These are phyloP conservation scores for Drosophila anomelani DNA, from an alignment of 2,888 invertebrate species.

Conservation along the genomic window DNA sequence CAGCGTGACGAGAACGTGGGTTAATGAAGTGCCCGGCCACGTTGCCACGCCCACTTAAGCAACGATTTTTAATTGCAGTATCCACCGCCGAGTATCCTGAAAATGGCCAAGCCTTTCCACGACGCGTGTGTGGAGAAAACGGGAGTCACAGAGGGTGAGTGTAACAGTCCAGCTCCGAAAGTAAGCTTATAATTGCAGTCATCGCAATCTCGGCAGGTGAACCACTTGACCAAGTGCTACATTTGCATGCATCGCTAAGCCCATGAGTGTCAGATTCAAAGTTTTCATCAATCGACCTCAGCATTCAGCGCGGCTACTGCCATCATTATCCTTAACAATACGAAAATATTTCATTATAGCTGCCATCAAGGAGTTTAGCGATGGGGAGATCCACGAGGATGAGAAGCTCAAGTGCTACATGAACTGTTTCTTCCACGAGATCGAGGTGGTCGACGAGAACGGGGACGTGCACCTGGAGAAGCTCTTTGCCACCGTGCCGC, in stretches of 20 bases:
- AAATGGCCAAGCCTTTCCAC: constrained; percentile 81
- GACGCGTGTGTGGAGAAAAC: constrained; percentile 81
- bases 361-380: constrained; percentile 84
- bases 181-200: constrained; percentile 36
- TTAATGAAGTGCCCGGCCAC: constrained; percentile 67
- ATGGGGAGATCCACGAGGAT: constrained; percentile 84
- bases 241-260: neutral
- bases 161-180: constrained; percentile 17
- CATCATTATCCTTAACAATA: too few species aligned
- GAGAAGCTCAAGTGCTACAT: constrained; percentile 84
- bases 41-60: constrained; percentile 53
- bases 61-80: constrained; percentile 79
- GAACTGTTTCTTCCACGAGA: constrained; percentile 84
- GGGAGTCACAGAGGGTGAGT: constrained; percentile 82
- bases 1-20: constrained; percentile 82
- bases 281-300: neutral
- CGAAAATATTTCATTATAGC: constrained; percentile 55
- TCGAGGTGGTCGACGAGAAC: constrained; percentile 82
- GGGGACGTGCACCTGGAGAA: constrained; percentile 84
- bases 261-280: neutral
- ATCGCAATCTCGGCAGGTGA: constrained; percentile 5
- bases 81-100: constrained; percentile 81
- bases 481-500: constrained; percentile 76
- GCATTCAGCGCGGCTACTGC: too few species aligned
- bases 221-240: constrained; percentile 16